A percentile compares a stretch with the other conserved stretches of the same genome.
phyloP scores from a whole-genome alignment of 2,113 vertebrate species.

The zebrafish (Danio rerio) region DNA sequence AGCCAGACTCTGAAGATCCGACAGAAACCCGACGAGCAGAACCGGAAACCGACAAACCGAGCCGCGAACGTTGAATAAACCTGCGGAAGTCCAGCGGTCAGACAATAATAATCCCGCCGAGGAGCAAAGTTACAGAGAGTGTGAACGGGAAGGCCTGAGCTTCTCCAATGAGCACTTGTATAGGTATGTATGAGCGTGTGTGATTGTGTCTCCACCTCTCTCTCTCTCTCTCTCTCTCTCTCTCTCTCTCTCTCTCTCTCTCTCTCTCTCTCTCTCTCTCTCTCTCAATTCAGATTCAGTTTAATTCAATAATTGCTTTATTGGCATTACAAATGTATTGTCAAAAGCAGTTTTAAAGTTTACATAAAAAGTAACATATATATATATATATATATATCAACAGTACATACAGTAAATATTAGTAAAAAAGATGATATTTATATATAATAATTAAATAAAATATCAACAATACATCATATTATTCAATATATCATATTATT shows the following conservation, averaged over 20 bases:
- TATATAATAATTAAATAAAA: too few relatives aligned
- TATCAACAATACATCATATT: too few relatives aligned
- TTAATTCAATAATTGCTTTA: too few relatives aligned
- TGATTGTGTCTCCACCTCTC: slow-evolving; percentile 1
- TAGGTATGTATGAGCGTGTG: slow-evolving; percentile 19
- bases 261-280: slow-evolving; percentile 36
- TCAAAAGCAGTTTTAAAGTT: too few relatives aligned
- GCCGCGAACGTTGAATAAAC: not conserved
- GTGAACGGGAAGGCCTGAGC: slow-evolving; percentile 7
- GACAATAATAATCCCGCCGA: not conserved
- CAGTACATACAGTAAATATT: too few relatives aligned
- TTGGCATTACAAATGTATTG: too few relatives aligned
- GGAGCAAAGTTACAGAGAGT: not conserved
- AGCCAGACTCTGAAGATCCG: slow-evolving; percentile 42
- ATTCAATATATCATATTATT: too few relatives aligned
- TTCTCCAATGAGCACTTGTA: slow-evolving; percentile 33
- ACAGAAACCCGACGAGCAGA: slow-evolving; percentile 6
- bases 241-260: slow-evolving; percentile 11
- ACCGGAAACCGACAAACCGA: not conserved
- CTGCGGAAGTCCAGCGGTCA: not conserved
- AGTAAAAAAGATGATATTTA: too few relatives aligned
- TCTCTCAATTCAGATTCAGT: slow-evolving; percentile 24
- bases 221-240: slow-evolving; percentile 13
- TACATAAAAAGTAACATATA: too few relatives aligned
- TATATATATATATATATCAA: too few relatives aligned